phyloP scores from a whole-genome alignment of 2,797 vertebrate genomes.

The Neomorphus geoffroyi region DNA sequence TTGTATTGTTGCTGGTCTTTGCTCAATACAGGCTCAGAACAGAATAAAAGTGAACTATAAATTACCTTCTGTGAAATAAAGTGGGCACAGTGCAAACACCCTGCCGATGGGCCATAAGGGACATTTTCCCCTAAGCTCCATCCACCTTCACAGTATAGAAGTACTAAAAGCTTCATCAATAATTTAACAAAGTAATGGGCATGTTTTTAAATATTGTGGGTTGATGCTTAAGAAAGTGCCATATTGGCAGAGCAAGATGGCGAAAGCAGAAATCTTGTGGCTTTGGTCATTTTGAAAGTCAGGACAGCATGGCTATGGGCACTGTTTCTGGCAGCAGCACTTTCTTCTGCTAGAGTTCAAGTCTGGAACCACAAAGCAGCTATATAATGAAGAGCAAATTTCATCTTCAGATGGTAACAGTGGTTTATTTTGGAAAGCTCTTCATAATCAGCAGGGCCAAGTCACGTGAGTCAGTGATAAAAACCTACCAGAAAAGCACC shows the following conservation, averaged over 20 bases:
- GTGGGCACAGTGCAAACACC: not conserved
- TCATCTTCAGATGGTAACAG: not conserved
- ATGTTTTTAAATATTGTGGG: slow-evolving; percentile 36
- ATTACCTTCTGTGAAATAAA: slow-evolving; percentile 1
- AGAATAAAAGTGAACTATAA: slow-evolving; percentile 2
- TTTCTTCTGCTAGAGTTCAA: not conserved
- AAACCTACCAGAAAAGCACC: not conserved
- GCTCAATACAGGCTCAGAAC: not conserved
- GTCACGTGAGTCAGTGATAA: accelerated
- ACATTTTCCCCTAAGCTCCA: not conserved
- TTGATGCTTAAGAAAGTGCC: not conserved
- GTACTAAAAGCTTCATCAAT: slow-evolving; percentile 74
- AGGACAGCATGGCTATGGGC: not conserved
- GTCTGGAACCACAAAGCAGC: not conserved
- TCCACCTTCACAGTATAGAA: slow-evolving; percentile 30
- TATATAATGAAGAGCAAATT: accelerated
- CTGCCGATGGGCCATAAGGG: not conserved
- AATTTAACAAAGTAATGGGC: slow-evolving; percentile 70
- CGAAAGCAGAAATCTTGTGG: not conserved
- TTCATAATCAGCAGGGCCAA: not conserved
- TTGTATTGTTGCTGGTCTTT: not conserved
- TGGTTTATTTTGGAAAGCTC: not conserved
- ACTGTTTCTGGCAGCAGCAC: not conserved
- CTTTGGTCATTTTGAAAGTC: not conserved
- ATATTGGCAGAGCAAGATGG: not conserved